Conservation (phyloP, 1,140 invertebrate genomes). For the Heliconius himera region DNA sequence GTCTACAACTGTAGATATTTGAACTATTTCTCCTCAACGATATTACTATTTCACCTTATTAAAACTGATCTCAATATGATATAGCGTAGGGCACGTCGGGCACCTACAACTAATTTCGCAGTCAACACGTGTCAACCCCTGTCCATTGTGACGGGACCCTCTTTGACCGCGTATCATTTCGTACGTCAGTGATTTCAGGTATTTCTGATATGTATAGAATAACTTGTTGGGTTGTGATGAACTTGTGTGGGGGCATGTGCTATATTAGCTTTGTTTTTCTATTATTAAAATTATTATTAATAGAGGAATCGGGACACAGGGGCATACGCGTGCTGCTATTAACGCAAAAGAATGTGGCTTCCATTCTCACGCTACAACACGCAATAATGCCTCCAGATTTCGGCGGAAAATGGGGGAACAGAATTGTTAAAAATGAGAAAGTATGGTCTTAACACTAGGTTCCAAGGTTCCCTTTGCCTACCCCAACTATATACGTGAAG, state of each 20-base stretch:
- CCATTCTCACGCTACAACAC: too few relatives aligned
- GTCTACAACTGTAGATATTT: background rate
- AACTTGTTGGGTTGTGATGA: background rate
- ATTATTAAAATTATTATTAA: too few relatives aligned
- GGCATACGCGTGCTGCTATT: too few relatives aligned
- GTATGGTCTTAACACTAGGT: too few relatives aligned
- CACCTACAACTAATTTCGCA: slow-evolving; percentile 15
- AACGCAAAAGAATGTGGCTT: too few relatives aligned
- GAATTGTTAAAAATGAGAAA: too few relatives aligned
- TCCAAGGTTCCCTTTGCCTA: too few relatives aligned
- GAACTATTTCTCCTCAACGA: background rate
- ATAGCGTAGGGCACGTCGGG: background rate
- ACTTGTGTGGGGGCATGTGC: background rate
- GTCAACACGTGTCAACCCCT: slow-evolving; percentile 28
- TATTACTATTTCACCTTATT: background rate
- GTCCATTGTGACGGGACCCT: slow-evolving; percentile 32
- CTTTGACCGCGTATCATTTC: slow-evolving; percentile 20
- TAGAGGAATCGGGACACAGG: too few relatives aligned
- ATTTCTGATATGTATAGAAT: background rate
- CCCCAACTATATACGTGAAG: too few relatives aligned
- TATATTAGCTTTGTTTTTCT: too few relatives aligned
- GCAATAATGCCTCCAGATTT: too few relatives aligned
- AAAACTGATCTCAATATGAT: slow-evolving; percentile 4
- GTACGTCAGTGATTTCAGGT: background rate
- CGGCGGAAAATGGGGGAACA: too few relatives aligned